phyloP scores from a whole-genome alignment of 2,113 vertebrate species.

The Puffinus mauretanicus region DNA sequence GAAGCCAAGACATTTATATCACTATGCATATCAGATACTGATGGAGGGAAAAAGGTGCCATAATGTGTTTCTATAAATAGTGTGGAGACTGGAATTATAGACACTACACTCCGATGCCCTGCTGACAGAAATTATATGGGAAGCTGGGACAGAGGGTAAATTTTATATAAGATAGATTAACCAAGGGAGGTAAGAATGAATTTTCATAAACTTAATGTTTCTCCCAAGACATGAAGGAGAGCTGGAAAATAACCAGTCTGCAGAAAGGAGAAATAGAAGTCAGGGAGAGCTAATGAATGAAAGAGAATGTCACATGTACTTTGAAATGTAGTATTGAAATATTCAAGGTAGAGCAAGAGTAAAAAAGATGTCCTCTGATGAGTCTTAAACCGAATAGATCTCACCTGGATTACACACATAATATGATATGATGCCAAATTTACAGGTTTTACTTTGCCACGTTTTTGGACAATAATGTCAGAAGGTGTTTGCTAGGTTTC shows the following conservation, averaged over 20 bases:
- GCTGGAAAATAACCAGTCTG: neutral
- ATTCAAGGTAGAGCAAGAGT: neutral
- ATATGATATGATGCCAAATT: neutral
- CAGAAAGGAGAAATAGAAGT: conserved; percentile 9
- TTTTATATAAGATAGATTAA: neutral
- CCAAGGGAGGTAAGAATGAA: conserved; percentile 1
- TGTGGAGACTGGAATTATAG: neutral
- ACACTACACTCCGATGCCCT: neutral
- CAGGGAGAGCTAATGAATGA: neutral
- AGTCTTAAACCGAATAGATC: neutral
- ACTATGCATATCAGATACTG: neutral
- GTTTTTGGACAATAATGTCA: neutral
- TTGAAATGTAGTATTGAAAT: neutral
- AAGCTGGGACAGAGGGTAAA: neutral
- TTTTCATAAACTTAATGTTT: conserved; percentile 14
- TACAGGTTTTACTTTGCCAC: neutral
- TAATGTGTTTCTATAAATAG: neutral
- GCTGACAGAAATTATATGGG: conserved; percentile 8
- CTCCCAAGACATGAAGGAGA: neutral
- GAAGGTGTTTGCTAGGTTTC: neutral
- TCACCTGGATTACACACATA: neutral
- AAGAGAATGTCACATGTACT: neutral
- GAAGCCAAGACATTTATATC: neutral
- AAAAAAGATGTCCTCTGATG: neutral
- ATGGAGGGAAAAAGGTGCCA: neutral